phyloP scores from a whole-genome alignment of 2,797 vertebrate species.

The Lagocephalus sceleratus region DNA sequence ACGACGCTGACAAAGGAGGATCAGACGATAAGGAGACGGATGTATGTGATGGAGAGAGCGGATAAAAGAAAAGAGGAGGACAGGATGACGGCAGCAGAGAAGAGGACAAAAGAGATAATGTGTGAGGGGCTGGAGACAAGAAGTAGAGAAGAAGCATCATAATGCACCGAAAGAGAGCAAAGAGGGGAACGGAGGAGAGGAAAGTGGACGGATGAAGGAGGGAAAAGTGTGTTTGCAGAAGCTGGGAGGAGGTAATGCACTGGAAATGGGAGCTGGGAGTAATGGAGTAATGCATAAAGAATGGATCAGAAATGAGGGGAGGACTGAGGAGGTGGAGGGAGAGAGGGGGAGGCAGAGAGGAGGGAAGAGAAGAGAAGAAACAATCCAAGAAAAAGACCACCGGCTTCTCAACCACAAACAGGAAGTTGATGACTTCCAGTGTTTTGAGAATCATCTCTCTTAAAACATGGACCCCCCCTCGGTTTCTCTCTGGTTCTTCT shows the following conservation, averaged over 20 bases:
- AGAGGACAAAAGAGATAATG: constrained; percentile 54
- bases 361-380: constrained; percentile 29
- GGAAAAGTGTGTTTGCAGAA: constrained; percentile 63
- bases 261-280: constrained; percentile 69
- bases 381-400: constrained; percentile 9
- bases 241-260: constrained; percentile 65
- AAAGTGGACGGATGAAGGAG: constrained; percentile 42
- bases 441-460: too few relatives aligned
- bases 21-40: constrained; percentile 23
- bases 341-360: constrained; percentile 37
- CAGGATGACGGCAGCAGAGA: constrained; percentile 45
- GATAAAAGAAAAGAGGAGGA: constrained; percentile 17
- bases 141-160: too few relatives aligned
- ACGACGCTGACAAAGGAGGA: constrained; percentile 26
- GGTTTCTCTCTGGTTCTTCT: constrained; percentile 34
- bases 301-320: constrained; percentile 73
- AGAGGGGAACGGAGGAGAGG: constrained; percentile 31
- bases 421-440: too few relatives aligned
- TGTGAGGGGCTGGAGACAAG: too few relatives aligned
- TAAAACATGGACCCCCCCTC: too few relatives aligned
- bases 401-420: too few relatives aligned
- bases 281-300: constrained; percentile 76
- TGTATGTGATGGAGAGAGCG: constrained; percentile 15
- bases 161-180: constrained; percentile 22
- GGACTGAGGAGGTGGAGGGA: constrained; percentile 33